Evolutionary conservation across 2,113 vertebrate genomes (phyloP).

Genomic region (Notothenia rossii): DNA sequence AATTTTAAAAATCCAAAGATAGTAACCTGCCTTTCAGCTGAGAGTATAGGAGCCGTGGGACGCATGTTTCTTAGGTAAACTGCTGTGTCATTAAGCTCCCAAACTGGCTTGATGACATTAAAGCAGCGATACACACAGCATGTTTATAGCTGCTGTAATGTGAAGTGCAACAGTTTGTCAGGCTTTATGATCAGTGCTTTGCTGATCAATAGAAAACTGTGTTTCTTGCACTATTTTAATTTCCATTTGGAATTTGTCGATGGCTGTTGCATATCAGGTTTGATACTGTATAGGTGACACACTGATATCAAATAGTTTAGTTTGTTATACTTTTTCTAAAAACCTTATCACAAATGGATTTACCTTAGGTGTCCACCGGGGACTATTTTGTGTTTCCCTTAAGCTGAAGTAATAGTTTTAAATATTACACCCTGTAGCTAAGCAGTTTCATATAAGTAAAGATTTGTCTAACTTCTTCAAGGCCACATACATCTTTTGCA

Average conservation of each 20-base stretch:
- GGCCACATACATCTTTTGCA: no score
- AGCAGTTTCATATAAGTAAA: neutral
- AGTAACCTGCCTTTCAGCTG: neutral
- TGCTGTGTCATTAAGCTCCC: constrained; percentile 16
- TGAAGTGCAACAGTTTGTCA: constrained; percentile 23
- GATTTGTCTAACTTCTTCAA: neutral
- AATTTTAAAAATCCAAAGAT: neutral
- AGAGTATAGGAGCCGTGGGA: neutral
- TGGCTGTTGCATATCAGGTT: neutral
- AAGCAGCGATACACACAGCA: neutral
- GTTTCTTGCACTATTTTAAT: constrained; percentile 2
- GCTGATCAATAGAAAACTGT: constrained; percentile 18
- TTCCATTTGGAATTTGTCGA: neutral
- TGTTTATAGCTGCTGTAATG: constrained; percentile 24
- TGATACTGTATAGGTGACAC: neutral
- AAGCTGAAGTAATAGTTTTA: neutral
- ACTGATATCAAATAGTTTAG: neutral
- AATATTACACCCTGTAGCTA: neutral
- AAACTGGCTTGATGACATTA: constrained; percentile 16
- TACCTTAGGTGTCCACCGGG: neutral
- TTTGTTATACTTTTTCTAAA: neutral
- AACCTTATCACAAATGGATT: neutral
- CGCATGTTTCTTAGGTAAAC: neutral
- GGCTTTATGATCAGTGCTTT: constrained; percentile 29
- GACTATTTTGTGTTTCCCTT: neutral